phyloP scores from a whole-genome alignment of 2,888 invertebrate species.

The Neoascia interrupta region DNA sequence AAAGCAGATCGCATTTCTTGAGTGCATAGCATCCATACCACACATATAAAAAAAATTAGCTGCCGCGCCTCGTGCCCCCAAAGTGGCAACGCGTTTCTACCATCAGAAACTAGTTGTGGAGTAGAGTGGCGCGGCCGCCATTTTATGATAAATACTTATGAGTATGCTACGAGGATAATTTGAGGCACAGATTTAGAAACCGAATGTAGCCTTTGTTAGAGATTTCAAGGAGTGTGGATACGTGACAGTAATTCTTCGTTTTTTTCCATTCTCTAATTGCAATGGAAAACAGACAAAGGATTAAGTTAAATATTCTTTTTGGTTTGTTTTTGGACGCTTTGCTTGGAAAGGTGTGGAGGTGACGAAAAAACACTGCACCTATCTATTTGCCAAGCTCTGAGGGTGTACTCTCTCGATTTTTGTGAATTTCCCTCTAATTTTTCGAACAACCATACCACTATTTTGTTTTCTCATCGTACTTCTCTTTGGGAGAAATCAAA shows the following conservation, averaged over 20 bases:
- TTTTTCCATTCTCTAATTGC: too few species aligned
- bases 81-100: constrained; percentile 31
- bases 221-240: constrained; percentile 39
- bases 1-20: constrained; percentile 33
- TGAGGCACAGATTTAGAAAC: constrained; percentile 28
- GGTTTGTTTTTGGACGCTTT: too few species aligned
- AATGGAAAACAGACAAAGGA: too few species aligned
- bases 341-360: too few species aligned
- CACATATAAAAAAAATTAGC: background rate
- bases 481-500: constrained; percentile 30
- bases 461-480: background rate
- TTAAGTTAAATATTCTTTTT: too few species aligned
- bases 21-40: constrained; percentile 16
- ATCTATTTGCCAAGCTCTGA: too few species aligned
- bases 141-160: constrained; percentile 39
- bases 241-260: constrained; percentile 27
- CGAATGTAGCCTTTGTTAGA: constrained; percentile 8
- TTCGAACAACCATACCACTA: constrained; percentile 2
- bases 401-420: background rate
- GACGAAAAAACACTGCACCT: too few species aligned
- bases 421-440: constrained; percentile 1
- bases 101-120: constrained; percentile 63
- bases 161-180: constrained; percentile 21
- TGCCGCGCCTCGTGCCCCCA: constrained; percentile 19
- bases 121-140: constrained; percentile 44